These are phyloP conservation scores for Corydoras maculifer DNA, from an alignment of 2,113 vertebrate genomes.

Conservation along the genomic window DNA sequence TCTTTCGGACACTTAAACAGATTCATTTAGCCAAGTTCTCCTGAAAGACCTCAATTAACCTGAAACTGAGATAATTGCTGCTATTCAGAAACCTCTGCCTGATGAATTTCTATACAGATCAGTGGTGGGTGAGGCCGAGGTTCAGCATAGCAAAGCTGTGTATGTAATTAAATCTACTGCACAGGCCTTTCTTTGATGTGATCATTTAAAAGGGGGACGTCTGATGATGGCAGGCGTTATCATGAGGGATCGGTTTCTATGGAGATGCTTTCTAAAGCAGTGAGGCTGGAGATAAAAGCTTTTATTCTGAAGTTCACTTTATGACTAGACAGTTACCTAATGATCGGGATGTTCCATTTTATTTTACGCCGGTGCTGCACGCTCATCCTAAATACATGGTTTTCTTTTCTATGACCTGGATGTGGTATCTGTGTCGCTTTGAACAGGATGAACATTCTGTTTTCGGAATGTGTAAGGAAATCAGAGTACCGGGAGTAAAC, in stretches of 20 bases:
- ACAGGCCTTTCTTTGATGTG: constrained; percentile 15
- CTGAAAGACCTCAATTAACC: constrained; percentile 19
- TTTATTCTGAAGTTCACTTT: too few relatives aligned
- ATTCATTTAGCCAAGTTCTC: not conserved
- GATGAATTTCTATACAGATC: constrained; percentile 6
- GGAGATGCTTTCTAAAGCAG: constrained; percentile 20
- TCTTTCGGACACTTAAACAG: not conserved
- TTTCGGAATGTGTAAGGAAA: too few relatives aligned
- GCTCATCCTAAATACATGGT: too few relatives aligned
- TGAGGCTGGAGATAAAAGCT: too few relatives aligned
- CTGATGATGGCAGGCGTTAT: constrained; percentile 19
- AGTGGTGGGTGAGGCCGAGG: constrained; percentile 11
- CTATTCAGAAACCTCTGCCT: constrained; percentile 1
- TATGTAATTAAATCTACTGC: constrained; percentile 25
- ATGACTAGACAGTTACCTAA: too few relatives aligned
- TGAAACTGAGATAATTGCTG: not conserved
- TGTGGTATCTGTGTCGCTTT: too few relatives aligned
- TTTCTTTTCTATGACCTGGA: too few relatives aligned
- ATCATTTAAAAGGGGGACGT: constrained; percentile 22
- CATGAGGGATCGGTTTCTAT: constrained; percentile 20
- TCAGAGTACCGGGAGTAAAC: too few relatives aligned
- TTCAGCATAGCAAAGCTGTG: not conserved
- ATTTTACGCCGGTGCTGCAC: too few relatives aligned
- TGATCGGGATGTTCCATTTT: too few relatives aligned
- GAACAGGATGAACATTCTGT: too few relatives aligned